Base-by-base conservation (phyloP, 2,113 vertebrate species). In the Argyrosomus japonicus region DNA sequence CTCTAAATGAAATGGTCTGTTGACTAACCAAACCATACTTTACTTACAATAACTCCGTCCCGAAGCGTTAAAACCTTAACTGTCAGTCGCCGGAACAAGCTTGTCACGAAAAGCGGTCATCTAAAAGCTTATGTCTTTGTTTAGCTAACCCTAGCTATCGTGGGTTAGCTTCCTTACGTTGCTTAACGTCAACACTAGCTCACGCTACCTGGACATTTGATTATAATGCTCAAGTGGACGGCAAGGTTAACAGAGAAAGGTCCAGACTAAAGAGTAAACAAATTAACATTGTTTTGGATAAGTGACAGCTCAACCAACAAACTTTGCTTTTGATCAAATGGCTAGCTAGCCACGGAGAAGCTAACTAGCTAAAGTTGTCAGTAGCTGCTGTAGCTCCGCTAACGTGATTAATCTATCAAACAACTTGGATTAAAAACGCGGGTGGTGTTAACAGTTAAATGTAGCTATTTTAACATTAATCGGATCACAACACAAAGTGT, bases 91-190 rank as follows among this genome's bases (percentile, higher is more conserved):
- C 1, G 56, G 81, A 19, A 40, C 6, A 19, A 47, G 23, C 60
- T 45, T 9, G 69, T 57, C 50, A 51, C 40, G 47, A 50, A 58
- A 81, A 84, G 48, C 76, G n/a, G 53, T 8, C 61, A 32, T 43
- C 23, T 8, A 5, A 19, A 63, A 70, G 54, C 77, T 51, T 32
- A 53, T 60, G 79, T 25, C 91, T 93, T 93, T 94, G 93, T 93
- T 92, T 85, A 82, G 92, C 92, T 86, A 88, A 81, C 79, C 50
- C 1, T 7, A 72, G 89, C 83, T 90, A 86, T 17, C 61, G n/a
- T 6, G 1, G 45, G 10, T 72, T 87, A 82, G 88, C 88, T 83
- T 72, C 43, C 47, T 56, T 45, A 1, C 53, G 23, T 27, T 51
- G 23, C 45, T 40, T 75, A 43, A 67, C 76, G 51, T 72, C 50